A percentile compares a stretch with the other conserved stretches of the same genome.
Evolutionary conservation across 1,140 invertebrate genomes (phyloP).

Genomic region (Bombus superbus): DNA sequence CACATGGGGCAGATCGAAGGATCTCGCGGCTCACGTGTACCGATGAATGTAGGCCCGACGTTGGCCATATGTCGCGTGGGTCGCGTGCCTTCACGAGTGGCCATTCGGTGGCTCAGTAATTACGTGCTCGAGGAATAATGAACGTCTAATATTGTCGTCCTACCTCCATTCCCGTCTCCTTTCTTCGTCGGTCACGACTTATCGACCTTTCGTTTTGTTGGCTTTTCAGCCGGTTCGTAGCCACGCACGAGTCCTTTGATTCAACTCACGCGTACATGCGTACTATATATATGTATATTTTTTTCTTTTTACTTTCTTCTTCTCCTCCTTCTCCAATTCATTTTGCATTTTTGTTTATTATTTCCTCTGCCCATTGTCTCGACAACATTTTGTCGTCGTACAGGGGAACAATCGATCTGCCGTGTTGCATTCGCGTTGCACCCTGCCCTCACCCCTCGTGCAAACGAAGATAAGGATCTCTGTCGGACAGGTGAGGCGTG

Average conservation of each 20-base stretch:
- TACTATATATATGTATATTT: not conserved
- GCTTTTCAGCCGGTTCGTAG: conserved; percentile 62
- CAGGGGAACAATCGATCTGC: conserved; percentile 45
- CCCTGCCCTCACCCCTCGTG: conserved; percentile 13
- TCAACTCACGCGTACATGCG: conserved; percentile 35
- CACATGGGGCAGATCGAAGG: conserved; percentile 36
- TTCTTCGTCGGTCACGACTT: conserved; percentile 67
- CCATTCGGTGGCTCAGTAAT: conserved; percentile 71
- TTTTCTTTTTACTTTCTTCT: not conserved
- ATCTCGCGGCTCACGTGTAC: conserved; percentile 46
- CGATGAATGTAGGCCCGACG: conserved; percentile 19
- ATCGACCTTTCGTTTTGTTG: conserved; percentile 79
- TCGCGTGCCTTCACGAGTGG: conserved; percentile 78
- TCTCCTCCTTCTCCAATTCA: not conserved
- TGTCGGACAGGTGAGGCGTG: conserved; percentile 67
- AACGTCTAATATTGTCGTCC: conserved; percentile 79
- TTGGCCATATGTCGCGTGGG: conserved; percentile 77
- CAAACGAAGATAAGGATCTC: conserved; percentile 63
- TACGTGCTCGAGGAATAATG: conserved; percentile 77
- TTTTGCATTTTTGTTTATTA: conserved; percentile 33
- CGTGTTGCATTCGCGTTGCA: conserved; percentile 21
- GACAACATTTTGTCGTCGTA: conserved; percentile 54
- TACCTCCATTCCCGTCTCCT: conserved; percentile 32
- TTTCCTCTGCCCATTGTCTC: conserved; percentile 55
- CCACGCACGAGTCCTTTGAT: conserved; percentile 66